Evolutionary conservation across 2,113 vertebrate species (phyloP).

Genomic region (Dromas ardeola): DNA sequence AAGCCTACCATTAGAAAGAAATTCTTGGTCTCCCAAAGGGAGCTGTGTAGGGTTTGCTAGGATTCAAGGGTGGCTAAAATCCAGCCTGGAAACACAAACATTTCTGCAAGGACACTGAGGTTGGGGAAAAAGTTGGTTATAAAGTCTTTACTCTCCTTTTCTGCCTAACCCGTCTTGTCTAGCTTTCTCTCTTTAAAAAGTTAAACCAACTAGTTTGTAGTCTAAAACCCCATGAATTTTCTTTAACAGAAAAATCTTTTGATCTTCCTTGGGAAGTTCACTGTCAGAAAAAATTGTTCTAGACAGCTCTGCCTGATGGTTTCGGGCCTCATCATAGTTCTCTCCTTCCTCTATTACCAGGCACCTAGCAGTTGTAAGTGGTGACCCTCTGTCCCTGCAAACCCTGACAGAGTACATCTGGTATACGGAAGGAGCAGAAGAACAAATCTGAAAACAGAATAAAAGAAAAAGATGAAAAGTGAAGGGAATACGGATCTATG

Average conservation of each 20-base stretch:
- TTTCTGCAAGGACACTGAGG: not conserved
- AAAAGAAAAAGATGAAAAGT: not conserved
- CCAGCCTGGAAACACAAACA: not conserved
- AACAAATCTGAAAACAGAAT: not conserved
- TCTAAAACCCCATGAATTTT: not conserved
- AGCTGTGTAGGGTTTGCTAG: not conserved
- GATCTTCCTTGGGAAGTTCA: not conserved
- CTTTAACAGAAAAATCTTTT: not conserved
- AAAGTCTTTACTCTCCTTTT: not conserved
- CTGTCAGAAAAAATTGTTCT: not conserved
- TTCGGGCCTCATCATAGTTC: not conserved
- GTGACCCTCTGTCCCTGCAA: not conserved
- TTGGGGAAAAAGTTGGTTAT: not conserved
- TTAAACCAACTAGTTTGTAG: not conserved
- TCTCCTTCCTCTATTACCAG: not conserved
- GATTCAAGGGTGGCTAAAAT: not conserved
- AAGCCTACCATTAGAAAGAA: not conserved
- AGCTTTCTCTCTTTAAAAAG: not conserved
- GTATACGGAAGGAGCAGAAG: not conserved
- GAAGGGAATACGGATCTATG: not conserved
- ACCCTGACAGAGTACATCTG: not conserved
- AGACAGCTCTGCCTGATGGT: not conserved
- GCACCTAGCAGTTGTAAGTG: not conserved
- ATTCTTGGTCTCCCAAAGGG: not conserved
- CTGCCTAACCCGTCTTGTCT: not conserved